Evolutionary conservation across 2,888 invertebrate genomes (phyloP).

Genomic region (Amitus sp.): DNA sequence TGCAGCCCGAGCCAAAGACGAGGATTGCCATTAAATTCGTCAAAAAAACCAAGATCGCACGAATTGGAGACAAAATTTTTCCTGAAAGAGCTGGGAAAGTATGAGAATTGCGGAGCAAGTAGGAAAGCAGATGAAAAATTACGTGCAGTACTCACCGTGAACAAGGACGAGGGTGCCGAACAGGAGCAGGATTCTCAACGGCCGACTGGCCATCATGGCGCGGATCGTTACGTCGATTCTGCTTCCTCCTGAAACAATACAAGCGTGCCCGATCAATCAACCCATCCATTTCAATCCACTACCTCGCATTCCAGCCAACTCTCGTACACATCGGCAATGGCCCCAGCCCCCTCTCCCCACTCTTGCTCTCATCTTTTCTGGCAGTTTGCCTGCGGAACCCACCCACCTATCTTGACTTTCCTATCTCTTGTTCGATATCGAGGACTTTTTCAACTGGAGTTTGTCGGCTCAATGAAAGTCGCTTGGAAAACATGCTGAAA

Average conservation of each 20-base stretch:
- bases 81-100: too few species aligned
- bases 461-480: slow-evolving; percentile 58
- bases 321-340: slow-evolving; percentile 41
- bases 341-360: slow-evolving; percentile 46
- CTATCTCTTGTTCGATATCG: slow-evolving; percentile 31
- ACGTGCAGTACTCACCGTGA: slow-evolving; percentile 55
- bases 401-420: slow-evolving; percentile 29
- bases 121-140: slow-evolving; percentile 39
- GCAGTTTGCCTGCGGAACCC: slow-evolving; percentile 42
- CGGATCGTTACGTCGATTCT: slow-evolving; percentile 66
- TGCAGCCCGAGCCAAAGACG: too few species aligned
- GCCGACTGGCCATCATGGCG: slow-evolving; percentile 63
- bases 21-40: too few species aligned
- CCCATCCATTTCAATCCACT: slow-evolving; percentile 54
- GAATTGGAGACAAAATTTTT: too few species aligned
- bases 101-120: slow-evolving; percentile 32
- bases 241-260: slow-evolving; percentile 65
- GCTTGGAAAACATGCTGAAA: slow-evolving; percentile 32
- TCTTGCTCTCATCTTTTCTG: slow-evolving; percentile 44
- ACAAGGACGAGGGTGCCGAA: slow-evolving; percentile 62
- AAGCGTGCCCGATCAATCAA: slow-evolving; percentile 64
- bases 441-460: slow-evolving; percentile 41
- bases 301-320: slow-evolving; percentile 44
- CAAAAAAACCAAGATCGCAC: too few species aligned
- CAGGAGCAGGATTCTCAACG: slow-evolving; percentile 60